These are phyloP conservation scores for Onychostruthus taczanowskii DNA, from an alignment of 2,113 vertebrate genomes.

Conservation along the genomic window DNA sequence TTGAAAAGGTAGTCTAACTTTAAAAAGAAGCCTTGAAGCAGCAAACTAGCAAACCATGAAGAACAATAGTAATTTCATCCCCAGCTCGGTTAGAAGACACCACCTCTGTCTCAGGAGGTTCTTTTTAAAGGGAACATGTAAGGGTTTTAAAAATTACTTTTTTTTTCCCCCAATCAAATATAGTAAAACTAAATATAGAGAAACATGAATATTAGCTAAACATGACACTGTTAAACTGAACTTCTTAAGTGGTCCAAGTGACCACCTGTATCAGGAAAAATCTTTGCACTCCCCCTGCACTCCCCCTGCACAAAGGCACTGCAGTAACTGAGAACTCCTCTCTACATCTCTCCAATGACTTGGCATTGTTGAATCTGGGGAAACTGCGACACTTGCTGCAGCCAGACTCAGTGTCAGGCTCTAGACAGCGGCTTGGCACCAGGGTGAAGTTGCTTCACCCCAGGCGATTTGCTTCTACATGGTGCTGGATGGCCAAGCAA, in stretches of 20 bases:
- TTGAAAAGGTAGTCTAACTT: neutral
- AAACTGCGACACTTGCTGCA: neutral
- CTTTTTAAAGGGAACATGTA: neutral
- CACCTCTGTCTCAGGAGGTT: neutral
- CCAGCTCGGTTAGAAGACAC: neutral
- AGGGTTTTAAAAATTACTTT: rapidly evolving
- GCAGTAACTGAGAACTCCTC: neutral
- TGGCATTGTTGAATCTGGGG: too few relatives aligned
- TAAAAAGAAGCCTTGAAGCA: neutral
- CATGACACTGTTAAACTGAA: neutral
- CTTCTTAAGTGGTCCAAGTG: neutral
- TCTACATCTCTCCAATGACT: neutral
- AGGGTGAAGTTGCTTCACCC: neutral
- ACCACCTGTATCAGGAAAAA: neutral
- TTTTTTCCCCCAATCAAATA: neutral
- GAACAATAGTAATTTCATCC: neutral
- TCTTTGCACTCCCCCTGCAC: neutral
- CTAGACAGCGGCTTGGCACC: neutral
- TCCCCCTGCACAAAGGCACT: rapidly evolving
- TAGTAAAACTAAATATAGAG: neutral
- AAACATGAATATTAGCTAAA: neutral
- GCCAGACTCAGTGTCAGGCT: neutral
- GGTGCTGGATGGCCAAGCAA: neutral
- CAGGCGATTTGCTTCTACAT: neutral
- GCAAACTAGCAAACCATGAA: neutral